Evolutionary conservation across 1,140 invertebrate species (phyloP), one percentile per base, ranked within the genome.

Genomic region (Akabosia matsudoensis): DNA sequence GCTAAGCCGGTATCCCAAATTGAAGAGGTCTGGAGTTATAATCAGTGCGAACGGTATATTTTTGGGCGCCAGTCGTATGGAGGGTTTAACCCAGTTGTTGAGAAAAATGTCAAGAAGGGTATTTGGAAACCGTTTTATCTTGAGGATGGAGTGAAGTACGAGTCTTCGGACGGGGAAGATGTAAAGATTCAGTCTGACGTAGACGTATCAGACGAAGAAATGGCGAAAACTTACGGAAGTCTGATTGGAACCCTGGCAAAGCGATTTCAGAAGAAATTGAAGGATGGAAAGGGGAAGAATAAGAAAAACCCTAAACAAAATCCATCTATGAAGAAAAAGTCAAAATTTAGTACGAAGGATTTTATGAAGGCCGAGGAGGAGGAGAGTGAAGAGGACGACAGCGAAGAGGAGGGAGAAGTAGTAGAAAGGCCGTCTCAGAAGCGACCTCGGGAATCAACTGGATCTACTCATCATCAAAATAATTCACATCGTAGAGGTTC

Each of bases 31-130:
- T 87, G 89, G 1, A 95, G 93, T 84, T 92, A 90, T 84, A 85
- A 88, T 13, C 88, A 88, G 74, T 93, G 92, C 82, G 91, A 92
- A 83, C 86, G 90, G 77, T 85, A 96, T 13, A 86, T 90, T 16
- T 92, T 92, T 83, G 94, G 94, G 4, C 86, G 94, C 81, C 85
- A 94, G 61, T 96, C 94, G 76, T 97, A 90, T 84, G 90, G 91
- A 81, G 94, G 94, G 14, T 94, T 93, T 88, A 97, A 97, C 86
- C 92, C 92, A 51, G 92, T 92, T 85, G 89, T 96, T 78, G 94
- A 97, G 84, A 88, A 88, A 10, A 73, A 79, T 67, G 56, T 82
- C 14, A 80, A 80, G 74, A 72, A 67, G 45, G 74, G 77, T 7
- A 70, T 76, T 1, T 78, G 78, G 64, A 76, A 67, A 72, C 77